Base-by-base conservation (phyloP, 2,797 vertebrate genomes). In the Parambassis ranga region DNA sequence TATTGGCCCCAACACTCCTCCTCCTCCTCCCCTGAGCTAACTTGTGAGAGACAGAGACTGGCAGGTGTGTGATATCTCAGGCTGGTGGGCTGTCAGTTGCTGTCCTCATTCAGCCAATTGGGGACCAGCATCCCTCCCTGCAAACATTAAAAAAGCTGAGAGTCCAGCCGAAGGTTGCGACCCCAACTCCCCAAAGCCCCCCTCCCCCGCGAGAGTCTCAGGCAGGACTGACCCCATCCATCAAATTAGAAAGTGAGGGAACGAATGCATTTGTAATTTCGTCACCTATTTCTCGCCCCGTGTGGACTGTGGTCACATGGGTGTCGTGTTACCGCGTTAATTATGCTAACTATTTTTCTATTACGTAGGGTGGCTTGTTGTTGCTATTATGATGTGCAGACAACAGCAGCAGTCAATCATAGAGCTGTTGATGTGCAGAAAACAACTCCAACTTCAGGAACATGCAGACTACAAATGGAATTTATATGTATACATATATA, bases 61-160 rank as follows among this genome's bases (percentile, higher is more conserved):
- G 84, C 92, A 93, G 91, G 86, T 93, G 91, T 52, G 70, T 10
- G 53, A 65, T 68, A 67, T 82, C 76, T 52, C 48, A 15, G 49
- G 70, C 27, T 11, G 46, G 36, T 19, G 24, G 23, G 47, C 50
- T 22, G 65, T 63, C 81, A 57, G 65, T 51, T 80, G 63, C 71
- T 18, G 33, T 51, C 62, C 7, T 30, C 48, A 43, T 64, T 23
- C 39, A 56, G 56, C 81, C 83, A 88, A 80, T 79, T 63, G 38
- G 48, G 5, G 9, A 15, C 22, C 46, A 41, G 60, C 9, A 60
- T 59, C 7, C 5, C 24, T 48, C 58, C 55, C 59, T 10, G 31
- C 13, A 37, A 33, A 32, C 73, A 65, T 58, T 35, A 47, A 52
- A 49, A 59, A 71, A 78, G 61, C 71, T 14, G n/a, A 20, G 18